phyloP scores from a whole-genome alignment of 2,888 invertebrate genomes.

The Belgica antarctica region DNA sequence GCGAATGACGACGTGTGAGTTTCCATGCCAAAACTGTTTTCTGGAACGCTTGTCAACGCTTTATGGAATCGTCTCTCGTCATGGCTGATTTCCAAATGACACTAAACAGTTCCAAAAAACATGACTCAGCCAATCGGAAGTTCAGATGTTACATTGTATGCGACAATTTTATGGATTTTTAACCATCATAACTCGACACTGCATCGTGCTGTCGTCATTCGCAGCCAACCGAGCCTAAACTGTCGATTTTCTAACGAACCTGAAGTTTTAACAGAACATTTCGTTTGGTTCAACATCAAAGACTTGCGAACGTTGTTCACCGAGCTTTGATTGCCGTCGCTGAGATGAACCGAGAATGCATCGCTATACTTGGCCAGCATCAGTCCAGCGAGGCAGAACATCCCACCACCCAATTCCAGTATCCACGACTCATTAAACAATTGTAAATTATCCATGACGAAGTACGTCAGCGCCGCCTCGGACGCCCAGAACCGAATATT shows the following conservation, averaged over 20 bases:
- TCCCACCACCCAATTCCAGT: slow-evolving; percentile 79
- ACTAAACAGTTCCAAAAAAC: too few species aligned
- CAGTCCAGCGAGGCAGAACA: slow-evolving; percentile 78
- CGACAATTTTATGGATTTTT: neutral
- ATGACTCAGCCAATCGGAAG: too few species aligned
- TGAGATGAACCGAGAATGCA: slow-evolving; percentile 65
- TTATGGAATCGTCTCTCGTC: too few species aligned
- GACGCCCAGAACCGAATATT: slow-evolving; percentile 80
- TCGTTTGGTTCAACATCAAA: slow-evolving; percentile 63
- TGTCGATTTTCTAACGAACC: neutral
- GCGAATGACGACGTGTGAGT: too few species aligned
- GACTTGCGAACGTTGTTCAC: slow-evolving; percentile 70
- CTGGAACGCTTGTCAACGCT: too few species aligned
- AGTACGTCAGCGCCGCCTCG: slow-evolving; percentile 71
- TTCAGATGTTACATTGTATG: too few species aligned
- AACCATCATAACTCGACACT: neutral
- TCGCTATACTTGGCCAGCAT: slow-evolving; percentile 67
- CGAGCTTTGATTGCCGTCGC: slow-evolving; percentile 75
- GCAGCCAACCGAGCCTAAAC: neutral
- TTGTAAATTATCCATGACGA: slow-evolving; percentile 63
- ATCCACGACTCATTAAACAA: slow-evolving; percentile 67
- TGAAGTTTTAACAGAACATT: slow-evolving; percentile 45
- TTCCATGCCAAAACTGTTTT: too few species aligned
- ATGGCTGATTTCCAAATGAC: too few species aligned
- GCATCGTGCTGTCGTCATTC: too few species aligned